Evolutionary conservation across 2,888 invertebrate genomes (phyloP).

Genomic region (Tryphoninae sp.): DNA sequence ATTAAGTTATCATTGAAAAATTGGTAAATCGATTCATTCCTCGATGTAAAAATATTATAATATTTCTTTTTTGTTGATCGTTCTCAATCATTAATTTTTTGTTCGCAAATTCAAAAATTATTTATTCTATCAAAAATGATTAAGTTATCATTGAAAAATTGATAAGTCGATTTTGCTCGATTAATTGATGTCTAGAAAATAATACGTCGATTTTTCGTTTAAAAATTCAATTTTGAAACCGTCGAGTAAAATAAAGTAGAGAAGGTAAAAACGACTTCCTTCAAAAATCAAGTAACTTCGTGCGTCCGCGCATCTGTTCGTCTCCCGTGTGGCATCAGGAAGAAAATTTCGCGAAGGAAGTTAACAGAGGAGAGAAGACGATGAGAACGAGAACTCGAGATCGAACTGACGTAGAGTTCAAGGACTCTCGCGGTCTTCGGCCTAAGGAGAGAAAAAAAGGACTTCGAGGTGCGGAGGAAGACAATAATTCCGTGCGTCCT

Average conservation of each 20-base stretch:
- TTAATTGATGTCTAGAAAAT: background rate
- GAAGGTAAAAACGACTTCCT: too few relatives aligned
- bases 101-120: too few relatives aligned
- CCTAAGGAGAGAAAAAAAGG: constrained; percentile 49
- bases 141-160: too few relatives aligned
- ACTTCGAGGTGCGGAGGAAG: constrained; percentile 47
- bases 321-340: constrained; percentile 3
- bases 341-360: constrained; percentile 7
- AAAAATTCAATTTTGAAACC: too few relatives aligned
- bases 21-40: background rate
- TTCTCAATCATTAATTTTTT: background rate
- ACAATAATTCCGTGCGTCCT: constrained; percentile 51
- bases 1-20: too few relatives aligned
- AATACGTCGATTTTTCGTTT: background rate
- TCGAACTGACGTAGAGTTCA: constrained; percentile 51
- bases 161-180: background rate
- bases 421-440: constrained; percentile 61
- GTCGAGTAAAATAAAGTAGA: too few relatives aligned
- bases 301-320: background rate
- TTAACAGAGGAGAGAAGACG: constrained; percentile 7
- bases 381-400: constrained; percentile 48
- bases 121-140: too few relatives aligned
- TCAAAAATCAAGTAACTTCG: background rate
- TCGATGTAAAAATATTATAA: constrained; percentile 62
- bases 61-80: constrained; percentile 33